These are phyloP conservation scores for Nothoprocta perdicaria DNA, from an alignment of 2,113 vertebrate genomes.

Conservation along the genomic window DNA sequence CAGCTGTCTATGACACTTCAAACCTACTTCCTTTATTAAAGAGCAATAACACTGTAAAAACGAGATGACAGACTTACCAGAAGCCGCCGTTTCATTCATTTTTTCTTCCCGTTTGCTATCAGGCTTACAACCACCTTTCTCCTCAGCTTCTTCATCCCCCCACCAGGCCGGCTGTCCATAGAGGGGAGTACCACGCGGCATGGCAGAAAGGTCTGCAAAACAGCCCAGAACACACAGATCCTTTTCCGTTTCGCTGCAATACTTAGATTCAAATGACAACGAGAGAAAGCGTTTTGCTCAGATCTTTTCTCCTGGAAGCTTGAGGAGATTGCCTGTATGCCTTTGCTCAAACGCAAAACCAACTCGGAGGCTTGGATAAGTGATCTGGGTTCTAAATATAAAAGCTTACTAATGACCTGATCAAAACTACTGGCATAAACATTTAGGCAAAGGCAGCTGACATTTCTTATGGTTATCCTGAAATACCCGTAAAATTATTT, in stretches of 20 bases:
- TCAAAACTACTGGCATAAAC: conserved; percentile 31
- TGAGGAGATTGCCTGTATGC: not conserved
- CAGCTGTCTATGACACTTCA: not conserved
- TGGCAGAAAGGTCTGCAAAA: conserved; percentile 81
- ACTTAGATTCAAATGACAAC: conserved; percentile 3
- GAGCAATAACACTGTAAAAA: not conserved
- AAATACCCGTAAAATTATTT: not conserved
- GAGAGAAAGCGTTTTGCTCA: not conserved
- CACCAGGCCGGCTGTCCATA: conserved; percentile 99
- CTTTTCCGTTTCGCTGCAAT: not conserved
- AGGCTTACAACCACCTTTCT: conserved; percentile 88
- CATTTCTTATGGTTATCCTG: not conserved
- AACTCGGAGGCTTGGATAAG: conserved; percentile 29
- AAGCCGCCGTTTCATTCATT: conserved; percentile 78
- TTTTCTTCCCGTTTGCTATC: conserved; percentile 86
- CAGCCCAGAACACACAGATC: conserved; percentile 3
- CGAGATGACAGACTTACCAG: conserved; percentile 76
- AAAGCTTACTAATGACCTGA: conserved; percentile 46
- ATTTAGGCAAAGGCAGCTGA: not conserved
- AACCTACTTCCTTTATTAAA: not conserved
- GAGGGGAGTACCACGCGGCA: conserved; percentile 93
- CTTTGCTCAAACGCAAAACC: conserved; percentile 44
- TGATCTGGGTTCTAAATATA: conserved; percentile 60
- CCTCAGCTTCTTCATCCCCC: conserved; percentile 94
- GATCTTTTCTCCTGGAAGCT: not conserved